Evolutionary conservation across 2,113 vertebrate species (phyloP), one percentile per base, ranked within the genome.

Genomic region (Ceratotherium simum): DNA sequence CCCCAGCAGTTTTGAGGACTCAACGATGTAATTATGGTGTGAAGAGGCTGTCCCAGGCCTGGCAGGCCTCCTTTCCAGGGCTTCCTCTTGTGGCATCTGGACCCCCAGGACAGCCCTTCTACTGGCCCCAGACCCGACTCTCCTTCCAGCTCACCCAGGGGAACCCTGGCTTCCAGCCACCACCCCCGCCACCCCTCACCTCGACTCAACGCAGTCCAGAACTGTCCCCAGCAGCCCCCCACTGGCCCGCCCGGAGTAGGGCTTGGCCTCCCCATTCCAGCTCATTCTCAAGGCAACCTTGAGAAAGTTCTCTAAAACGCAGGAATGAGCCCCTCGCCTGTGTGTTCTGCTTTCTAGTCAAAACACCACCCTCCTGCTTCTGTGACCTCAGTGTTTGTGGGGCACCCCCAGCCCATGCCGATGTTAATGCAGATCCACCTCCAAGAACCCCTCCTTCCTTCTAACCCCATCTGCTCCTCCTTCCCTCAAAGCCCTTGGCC

Each of bases 91-190:
- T 23, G 58, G 39, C 0, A 0, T 10, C 31, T 1, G 4, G 51
- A n/a, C 0, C 0, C 10, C 62, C 5, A 0, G 21, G 0, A 13
- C 1, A 0, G 33, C 2, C 46, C 39, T 29, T 10, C 7, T 3
- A 0, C 46, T 60, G 9, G 17, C 31, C 56, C 31, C 18, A 3
- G 51, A 33, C 51, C n/a, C 9, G 1, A 23, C 21, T 11, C 6
- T 85, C 65, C 56, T 67, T 33, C 54, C 60, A 0, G 60, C 31
- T 31, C 46, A 36, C 36, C 20, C 13, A 3, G 42, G 84, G 36
- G 31, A 20, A 0, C 10, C 39, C 29, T 0, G 11, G 8, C 36
- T 75, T 12, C 39, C 70, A 3, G 8, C 33, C 0, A 2, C 54
- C 1, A 2, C 27, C 11, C 1, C 17, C 27, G 1, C 4, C 58